These are phyloP conservation scores for Vultur gryphus DNA, from an alignment of 2,797 vertebrate genomes.

Conservation along the genomic window DNA sequence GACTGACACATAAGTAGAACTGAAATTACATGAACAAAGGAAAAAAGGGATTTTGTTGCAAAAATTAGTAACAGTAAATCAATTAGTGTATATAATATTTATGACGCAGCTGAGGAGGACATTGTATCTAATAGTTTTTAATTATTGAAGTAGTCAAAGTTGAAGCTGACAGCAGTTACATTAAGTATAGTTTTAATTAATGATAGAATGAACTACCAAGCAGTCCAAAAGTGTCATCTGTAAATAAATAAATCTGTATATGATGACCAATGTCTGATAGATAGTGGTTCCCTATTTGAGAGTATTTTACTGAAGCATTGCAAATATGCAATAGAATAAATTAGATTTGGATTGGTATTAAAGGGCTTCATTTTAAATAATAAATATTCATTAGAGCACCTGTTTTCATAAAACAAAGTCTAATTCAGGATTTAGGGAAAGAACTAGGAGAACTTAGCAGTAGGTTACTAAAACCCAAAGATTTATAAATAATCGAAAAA, in stretches of 20 bases:
- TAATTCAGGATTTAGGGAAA: background rate
- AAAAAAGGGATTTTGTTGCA: background rate
- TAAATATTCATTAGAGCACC: background rate
- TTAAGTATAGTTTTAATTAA: background rate
- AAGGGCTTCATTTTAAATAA: background rate
- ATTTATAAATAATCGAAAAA: background rate
- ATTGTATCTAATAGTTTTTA: background rate
- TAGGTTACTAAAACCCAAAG: background rate
- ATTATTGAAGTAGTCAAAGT: background rate
- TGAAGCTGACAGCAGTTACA: background rate
- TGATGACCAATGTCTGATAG: background rate
- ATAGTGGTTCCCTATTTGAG: background rate
- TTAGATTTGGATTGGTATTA: background rate
- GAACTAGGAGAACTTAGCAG: background rate
- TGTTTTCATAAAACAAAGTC: background rate
- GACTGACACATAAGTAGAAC: background rate
- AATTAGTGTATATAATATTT: background rate
- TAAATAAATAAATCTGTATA: background rate
- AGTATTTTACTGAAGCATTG: background rate
- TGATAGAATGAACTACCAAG: background rate
- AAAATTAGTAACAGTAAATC: background rate
- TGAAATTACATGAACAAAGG: background rate
- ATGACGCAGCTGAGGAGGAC: background rate
- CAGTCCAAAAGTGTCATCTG: background rate
- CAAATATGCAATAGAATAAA: background rate